These are phyloP conservation scores for Drosophila athabasca DNA, from an alignment of 1,140 invertebrate genomes.

Conservation along the genomic window DNA sequence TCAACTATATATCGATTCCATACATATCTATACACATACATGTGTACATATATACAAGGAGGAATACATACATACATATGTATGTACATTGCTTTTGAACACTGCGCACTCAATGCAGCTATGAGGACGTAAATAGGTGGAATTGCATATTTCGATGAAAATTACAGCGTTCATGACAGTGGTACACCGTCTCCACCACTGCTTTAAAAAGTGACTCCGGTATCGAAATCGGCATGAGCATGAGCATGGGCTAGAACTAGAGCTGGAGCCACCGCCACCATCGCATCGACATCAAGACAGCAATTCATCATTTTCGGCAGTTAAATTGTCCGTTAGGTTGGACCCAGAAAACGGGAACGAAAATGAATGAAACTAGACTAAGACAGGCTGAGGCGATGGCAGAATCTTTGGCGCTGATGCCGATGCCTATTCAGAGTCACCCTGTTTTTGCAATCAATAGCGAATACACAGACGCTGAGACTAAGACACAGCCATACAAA, in stretches of 20 bases:
- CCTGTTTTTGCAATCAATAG: conserved; percentile 44
- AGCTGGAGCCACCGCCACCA: conserved; percentile 5
- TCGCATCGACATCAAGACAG: conserved; percentile 4
- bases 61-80: too few species aligned
- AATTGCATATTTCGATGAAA: too few species aligned
- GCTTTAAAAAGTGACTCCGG: neutral
- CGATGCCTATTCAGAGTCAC: conserved; percentile 2
- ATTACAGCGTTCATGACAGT: too few species aligned
- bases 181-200: too few species aligned
- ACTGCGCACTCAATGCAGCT: too few species aligned
- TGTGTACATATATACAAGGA: conserved; percentile 4
- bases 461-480: conserved; percentile 5
- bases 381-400: neutral
- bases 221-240: neutral
- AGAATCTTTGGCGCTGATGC: conserved; percentile 1
- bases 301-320: conserved; percentile 31
- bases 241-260: neutral
- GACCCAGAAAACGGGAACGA: conserved; percentile 1
- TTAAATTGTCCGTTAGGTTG: conserved; percentile 10
- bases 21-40: neutral
- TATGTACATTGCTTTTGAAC: too few species aligned
- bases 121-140: too few species aligned
- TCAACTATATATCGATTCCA: too few species aligned
- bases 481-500: neutral
- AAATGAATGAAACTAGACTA: conserved; percentile 17